Conservation (phyloP, 2,113 vertebrate genomes). For the Upupa epops region DNA sequence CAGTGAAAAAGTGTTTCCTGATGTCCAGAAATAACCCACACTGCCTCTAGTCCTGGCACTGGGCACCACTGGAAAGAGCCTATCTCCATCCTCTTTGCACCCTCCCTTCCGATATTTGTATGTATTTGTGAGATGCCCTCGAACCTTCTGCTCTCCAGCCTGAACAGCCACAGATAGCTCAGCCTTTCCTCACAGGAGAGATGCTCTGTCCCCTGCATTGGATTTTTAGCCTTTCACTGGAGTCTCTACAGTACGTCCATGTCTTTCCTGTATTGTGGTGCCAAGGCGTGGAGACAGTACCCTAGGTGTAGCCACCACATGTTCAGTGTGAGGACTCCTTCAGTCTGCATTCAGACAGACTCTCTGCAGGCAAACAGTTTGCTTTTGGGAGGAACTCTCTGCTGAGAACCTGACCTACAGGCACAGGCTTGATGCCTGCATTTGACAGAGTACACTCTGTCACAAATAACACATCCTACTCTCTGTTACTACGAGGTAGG, state of each 20-base stretch:
- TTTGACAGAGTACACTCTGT: neutral
- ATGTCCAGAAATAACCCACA: neutral
- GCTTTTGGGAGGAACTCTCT: neutral
- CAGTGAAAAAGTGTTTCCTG: neutral
- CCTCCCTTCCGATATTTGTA: neutral
- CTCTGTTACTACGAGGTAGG: neutral
- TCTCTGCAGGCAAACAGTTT: neutral
- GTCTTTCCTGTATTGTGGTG: neutral
- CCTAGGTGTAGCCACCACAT: too few relatives aligned
- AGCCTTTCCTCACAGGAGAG: neutral
- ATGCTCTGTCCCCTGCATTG: neutral
- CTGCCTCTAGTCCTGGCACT: neutral
- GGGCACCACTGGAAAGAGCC: neutral
- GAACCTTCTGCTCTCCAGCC: neutral
- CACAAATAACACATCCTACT: neutral
- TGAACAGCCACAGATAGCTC: neutral
- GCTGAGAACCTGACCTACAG: neutral
- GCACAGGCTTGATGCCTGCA: neutral
- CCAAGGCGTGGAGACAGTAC: rapidly evolving
- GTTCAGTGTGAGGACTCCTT: neutral
- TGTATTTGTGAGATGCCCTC: neutral
- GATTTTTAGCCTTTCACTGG: neutral
- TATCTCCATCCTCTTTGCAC: neutral
- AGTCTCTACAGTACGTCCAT: rapidly evolving
- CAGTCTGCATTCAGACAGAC: neutral